Conservation (phyloP, 2,113 vertebrate species). For the Apteryx mantelli region DNA sequence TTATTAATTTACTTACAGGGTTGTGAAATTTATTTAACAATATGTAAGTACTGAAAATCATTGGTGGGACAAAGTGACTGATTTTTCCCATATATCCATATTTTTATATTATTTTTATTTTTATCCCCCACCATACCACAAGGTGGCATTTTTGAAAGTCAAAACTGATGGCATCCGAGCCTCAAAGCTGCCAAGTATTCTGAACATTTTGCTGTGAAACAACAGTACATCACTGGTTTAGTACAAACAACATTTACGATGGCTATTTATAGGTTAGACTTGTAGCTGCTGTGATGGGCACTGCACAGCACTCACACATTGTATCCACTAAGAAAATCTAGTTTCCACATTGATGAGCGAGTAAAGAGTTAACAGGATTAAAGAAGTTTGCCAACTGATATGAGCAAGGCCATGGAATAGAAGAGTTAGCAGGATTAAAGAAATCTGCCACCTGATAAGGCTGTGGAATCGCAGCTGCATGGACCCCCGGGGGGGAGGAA, state of each 20-base stretch:
- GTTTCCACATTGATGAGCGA: background rate
- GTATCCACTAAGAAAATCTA: background rate
- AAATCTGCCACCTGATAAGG: no score
- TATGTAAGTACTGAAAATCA: background rate
- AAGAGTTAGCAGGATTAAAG: no score
- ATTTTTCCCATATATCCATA: background rate
- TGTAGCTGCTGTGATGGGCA: background rate
- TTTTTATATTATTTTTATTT: background rate
- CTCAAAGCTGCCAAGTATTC: background rate
- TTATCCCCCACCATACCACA: background rate
- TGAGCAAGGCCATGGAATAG: no score
- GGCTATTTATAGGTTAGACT: background rate
- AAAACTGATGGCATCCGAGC: background rate
- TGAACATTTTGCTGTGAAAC: background rate
- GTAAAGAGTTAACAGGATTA: no score
- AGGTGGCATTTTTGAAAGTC: conserved; percentile 62
- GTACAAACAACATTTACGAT: background rate
- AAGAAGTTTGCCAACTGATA: no score
- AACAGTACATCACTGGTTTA: background rate
- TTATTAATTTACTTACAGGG: background rate
- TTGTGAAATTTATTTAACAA: background rate
- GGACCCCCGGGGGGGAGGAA: no score
- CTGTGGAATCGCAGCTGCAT: no score
- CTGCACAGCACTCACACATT: background rate
- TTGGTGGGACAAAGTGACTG: background rate